phyloP scores from a whole-genome alignment of 2,113 vertebrate genomes.

The Corvus cornix region DNA sequence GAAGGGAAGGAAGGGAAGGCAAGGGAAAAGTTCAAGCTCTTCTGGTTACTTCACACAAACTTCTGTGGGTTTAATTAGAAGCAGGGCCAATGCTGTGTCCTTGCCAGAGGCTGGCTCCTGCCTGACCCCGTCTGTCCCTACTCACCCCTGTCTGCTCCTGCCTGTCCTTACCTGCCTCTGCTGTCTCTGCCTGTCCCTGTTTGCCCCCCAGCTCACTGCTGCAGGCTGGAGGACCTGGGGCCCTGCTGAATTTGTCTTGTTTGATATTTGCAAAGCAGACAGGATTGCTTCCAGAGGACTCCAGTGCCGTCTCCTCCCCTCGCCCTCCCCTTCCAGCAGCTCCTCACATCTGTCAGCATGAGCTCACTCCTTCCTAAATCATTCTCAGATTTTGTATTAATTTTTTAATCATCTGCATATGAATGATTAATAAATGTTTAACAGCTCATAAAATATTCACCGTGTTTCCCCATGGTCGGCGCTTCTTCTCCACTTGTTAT shows the following conservation, averaged over 20 bases:
- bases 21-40: background rate
- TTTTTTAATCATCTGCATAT: conserved; percentile 60
- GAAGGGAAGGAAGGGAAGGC: no score
- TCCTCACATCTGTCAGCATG: background rate
- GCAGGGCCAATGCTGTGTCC: background rate
- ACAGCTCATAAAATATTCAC: conserved; percentile 45
- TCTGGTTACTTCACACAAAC: background rate
- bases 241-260: background rate
- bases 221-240: background rate
- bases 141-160: no score
- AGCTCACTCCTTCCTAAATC: conserved; percentile 27
- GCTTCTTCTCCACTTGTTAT: background rate
- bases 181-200: background rate
- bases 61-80: background rate
- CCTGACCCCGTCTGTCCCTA: background rate
- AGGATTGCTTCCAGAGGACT: background rate
- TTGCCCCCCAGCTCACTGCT: background rate
- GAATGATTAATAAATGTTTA: conserved; percentile 64
- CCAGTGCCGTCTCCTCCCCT: background rate
- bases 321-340: background rate
- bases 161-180: background rate
- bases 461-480: background rate
- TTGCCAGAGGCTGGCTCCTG: background rate
- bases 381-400: conserved; percentile 53
- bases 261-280: background rate